Evolutionary conservation across 1,140 invertebrate species (phyloP).

Genomic region (Drosophila ficusphila): DNA sequence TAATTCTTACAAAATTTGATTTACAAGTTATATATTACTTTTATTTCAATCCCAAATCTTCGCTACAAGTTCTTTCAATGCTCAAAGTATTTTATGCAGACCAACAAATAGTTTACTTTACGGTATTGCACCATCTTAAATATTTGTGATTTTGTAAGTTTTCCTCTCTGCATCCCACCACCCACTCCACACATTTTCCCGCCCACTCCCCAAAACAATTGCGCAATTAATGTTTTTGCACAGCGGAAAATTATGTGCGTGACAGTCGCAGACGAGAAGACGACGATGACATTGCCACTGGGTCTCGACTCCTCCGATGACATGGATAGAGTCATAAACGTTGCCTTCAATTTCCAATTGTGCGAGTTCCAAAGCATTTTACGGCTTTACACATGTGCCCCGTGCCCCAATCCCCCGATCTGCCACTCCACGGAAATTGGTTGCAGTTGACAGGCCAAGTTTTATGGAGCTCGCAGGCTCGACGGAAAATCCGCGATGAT

Average conservation of each 20-base stretch:
- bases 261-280: conserved; percentile 63
- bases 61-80: too few species aligned
- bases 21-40: too few species aligned
- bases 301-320: conserved; percentile 29
- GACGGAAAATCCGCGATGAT: conserved; percentile 15
- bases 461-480: conserved; percentile 65
- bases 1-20: too few species aligned
- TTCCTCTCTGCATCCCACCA: background rate
- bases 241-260: conserved; percentile 69
- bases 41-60: too few species aligned
- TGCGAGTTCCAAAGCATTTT: conserved; percentile 51
- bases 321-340: conserved; percentile 76
- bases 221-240: conserved; percentile 75
- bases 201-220: conserved; percentile 54
- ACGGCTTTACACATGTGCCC: conserved; percentile 74
- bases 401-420: too few species aligned
- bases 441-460: conserved; percentile 54
- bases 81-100: too few species aligned
- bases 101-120: background rate
- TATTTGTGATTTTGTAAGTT: background rate
- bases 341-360: conserved; percentile 68
- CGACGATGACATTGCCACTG: conserved; percentile 30
- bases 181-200: background rate
- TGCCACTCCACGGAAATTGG: background rate
- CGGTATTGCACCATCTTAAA: too few species aligned